Conservation (phyloP, 1,140 invertebrate genomes). For the Pygmarrhopalites habei region DNA sequence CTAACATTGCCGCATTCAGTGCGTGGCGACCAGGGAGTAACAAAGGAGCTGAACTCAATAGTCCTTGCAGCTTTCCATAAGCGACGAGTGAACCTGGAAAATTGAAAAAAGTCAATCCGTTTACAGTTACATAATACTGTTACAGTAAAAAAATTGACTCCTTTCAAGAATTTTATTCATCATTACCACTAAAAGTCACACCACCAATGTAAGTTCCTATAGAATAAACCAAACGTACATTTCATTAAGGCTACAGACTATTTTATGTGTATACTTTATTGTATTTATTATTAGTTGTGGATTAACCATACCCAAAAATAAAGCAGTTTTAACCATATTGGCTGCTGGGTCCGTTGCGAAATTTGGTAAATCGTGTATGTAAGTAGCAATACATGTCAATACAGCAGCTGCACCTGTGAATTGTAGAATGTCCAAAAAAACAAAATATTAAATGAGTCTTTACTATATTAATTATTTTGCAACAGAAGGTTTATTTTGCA, state of each 20-base stretch:
- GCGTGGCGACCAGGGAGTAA: constrained; percentile 74
- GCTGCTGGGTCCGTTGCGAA: constrained; percentile 77
- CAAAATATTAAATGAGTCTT: too few species aligned
- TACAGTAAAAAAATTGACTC: too few species aligned
- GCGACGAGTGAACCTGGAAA: constrained; percentile 80
- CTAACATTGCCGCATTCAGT: constrained; percentile 62
- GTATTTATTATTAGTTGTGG: too few species aligned
- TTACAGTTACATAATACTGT: too few species aligned
- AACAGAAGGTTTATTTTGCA: too few species aligned
- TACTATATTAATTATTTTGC: too few species aligned
- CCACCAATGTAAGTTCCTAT: constrained; percentile 70
- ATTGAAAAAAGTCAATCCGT: too few species aligned
- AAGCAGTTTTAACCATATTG: constrained; percentile 73
- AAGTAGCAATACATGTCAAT: constrained; percentile 75
- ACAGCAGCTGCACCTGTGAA: constrained; percentile 81
- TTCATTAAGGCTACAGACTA: too few species aligned
- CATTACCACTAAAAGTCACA: constrained; percentile 25
- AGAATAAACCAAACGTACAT: too few species aligned
- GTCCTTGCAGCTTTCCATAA: constrained; percentile 83
- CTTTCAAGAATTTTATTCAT: too few species aligned
- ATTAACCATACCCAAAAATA: too few species aligned
- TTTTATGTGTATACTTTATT: too few species aligned
- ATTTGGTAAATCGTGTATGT: constrained; percentile 70
- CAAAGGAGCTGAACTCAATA: constrained; percentile 68
- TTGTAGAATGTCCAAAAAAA: constrained; percentile 21